A percentile compares a stretch with the other conserved stretches of the same genome.
Evolutionary conservation across 1,140 invertebrate genomes (phyloP).

Genomic region (Cotesia chilonis): DNA sequence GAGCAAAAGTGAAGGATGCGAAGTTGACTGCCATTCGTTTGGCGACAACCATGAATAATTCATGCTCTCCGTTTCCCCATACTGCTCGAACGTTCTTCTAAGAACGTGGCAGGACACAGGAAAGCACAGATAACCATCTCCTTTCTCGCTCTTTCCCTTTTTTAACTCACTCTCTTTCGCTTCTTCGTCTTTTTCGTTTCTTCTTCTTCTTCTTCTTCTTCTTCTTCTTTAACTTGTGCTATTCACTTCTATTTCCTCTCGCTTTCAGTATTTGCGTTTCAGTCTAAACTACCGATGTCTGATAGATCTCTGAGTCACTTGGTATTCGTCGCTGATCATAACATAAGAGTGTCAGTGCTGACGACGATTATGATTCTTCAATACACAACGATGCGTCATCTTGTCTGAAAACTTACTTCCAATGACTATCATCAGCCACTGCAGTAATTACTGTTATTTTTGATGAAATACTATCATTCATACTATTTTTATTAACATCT

Average conservation of each 20-base stretch:
- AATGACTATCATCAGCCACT: background rate
- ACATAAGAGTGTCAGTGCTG: slow-evolving; percentile 15
- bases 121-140: slow-evolving; percentile 61
- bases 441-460: slow-evolving; percentile 1
- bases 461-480: background rate
- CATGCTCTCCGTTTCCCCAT: slow-evolving; percentile 64
- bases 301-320: slow-evolving; percentile 29
- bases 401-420: slow-evolving; percentile 23
- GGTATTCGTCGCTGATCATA: slow-evolving; percentile 38
- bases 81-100: slow-evolving; percentile 61
- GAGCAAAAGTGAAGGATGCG: slow-evolving; percentile 35
- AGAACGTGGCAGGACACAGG: slow-evolving; percentile 65
- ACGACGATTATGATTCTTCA: slow-evolving; percentile 30
- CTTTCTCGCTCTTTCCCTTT: slow-evolving; percentile 16
- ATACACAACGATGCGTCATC: slow-evolving; percentile 10
- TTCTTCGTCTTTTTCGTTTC: background rate
- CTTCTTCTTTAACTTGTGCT: background rate
- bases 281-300: too few relatives aligned
- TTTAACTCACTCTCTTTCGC: slow-evolving; percentile 5
- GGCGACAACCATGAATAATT: slow-evolving; percentile 64
- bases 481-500: background rate
- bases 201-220: too few relatives aligned
- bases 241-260: background rate
- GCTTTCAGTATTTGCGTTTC: slow-evolving; percentile 4
- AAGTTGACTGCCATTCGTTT: slow-evolving; percentile 53